Percentiles rank a stretch among this genome's conserved stretches.
Evolutionary conservation across 2,797 vertebrate genomes (phyloP).

Genomic region (Steatocranus sp.): DNA sequence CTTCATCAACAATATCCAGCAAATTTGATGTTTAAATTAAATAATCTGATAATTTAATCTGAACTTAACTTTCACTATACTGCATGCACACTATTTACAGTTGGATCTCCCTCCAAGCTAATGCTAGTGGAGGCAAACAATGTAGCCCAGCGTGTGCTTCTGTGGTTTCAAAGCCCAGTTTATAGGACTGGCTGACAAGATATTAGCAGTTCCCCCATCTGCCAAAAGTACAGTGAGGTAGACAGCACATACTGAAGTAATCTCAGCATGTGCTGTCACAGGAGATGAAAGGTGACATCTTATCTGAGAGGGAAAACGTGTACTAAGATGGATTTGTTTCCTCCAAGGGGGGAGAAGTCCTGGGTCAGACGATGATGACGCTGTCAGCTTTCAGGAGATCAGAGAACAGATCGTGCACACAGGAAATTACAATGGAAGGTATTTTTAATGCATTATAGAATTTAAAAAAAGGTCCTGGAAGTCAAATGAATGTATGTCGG

Average conservation of each 20-base stretch:
- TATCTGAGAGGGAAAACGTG: constrained; percentile 1
- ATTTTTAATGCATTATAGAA: not conserved
- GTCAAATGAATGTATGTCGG: not conserved
- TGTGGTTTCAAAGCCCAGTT: not conserved
- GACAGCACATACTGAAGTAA: not conserved
- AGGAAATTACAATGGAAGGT: not conserved
- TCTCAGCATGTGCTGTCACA: not conserved
- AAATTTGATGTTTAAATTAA: not conserved
- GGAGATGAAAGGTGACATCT: constrained; percentile 19
- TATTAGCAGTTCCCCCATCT: constrained; percentile 2
- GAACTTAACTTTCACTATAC: not conserved
- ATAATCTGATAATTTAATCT: not conserved
- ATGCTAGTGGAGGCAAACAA: constrained; percentile 40
- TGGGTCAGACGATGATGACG: not conserved
- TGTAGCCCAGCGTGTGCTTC: constrained; percentile 2
- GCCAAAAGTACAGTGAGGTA: not conserved
- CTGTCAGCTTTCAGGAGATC: not conserved
- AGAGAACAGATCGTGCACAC: not conserved
- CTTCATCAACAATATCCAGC: not conserved
- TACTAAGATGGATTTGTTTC: constrained; percentile 5
- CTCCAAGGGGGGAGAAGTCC: not conserved
- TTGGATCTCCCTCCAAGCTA: constrained; percentile 1
- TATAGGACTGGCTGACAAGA: not conserved
- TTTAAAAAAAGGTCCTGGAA: not conserved
- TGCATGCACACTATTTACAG: not conserved